These are phyloP conservation scores for Notodonta ziczac DNA, from an alignment of 2,888 invertebrate species.

Conservation along the genomic window DNA sequence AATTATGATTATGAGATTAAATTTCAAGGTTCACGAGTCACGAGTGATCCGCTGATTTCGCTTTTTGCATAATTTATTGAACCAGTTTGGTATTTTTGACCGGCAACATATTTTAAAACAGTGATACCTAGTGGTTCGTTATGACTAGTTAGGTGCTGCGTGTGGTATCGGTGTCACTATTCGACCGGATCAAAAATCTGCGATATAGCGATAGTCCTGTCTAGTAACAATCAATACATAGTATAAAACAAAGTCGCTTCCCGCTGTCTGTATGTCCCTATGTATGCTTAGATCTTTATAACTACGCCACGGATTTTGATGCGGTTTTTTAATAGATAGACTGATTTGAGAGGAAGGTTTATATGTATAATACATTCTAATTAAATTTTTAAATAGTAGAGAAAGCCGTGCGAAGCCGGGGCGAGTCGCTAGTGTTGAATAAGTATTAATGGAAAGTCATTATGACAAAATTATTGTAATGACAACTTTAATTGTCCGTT, in stretches of 20 bases:
- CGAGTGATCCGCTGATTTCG: slow-evolving; percentile 40
- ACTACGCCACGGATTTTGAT: too few relatives aligned
- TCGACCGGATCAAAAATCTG: background rate
- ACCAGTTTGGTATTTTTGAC: slow-evolving; percentile 37
- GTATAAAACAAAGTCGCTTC: background rate
- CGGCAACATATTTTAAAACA: slow-evolving; percentile 14
- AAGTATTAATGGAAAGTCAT: too few relatives aligned
- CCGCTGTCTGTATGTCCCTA: too few relatives aligned
- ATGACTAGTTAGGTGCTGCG: slow-evolving; percentile 13
- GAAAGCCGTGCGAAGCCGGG: too few relatives aligned
- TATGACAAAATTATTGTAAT: too few relatives aligned
- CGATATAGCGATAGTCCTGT: background rate
- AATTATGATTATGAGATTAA: slow-evolving; percentile 42
- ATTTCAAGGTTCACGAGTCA: slow-evolving; percentile 45
- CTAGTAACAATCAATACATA: background rate
- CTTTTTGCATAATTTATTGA: slow-evolving; percentile 47
- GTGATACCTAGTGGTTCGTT: slow-evolving; percentile 34
- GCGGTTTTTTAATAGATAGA: too few relatives aligned
- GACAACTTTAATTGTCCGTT: too few relatives aligned
- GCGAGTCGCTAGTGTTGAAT: too few relatives aligned
- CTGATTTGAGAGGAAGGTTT: too few relatives aligned
- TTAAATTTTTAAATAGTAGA: too few relatives aligned
- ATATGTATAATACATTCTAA: too few relatives aligned
- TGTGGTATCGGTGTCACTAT: background rate
- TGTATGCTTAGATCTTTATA: too few relatives aligned